A percentile compares a stretch with the other conserved stretches of the same genome.
Evolutionary conservation across 2,113 vertebrate genomes (phyloP).

Genomic region (Leptosomus discolor): DNA sequence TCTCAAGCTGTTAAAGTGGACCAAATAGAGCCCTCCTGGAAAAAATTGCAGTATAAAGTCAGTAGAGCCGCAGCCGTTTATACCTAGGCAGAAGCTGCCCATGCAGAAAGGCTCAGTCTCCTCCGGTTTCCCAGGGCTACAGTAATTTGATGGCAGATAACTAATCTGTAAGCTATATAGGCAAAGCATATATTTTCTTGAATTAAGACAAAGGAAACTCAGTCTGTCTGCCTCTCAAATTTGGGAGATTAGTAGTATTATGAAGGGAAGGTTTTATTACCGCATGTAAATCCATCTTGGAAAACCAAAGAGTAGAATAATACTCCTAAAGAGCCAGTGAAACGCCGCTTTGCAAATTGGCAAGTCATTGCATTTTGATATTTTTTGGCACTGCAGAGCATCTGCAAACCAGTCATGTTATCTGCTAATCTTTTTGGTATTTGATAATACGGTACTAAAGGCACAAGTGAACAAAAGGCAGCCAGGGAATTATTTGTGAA

Average conservation of each 20-base stretch:
- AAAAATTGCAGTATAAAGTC: not conserved
- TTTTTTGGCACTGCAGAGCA: conserved; percentile 1
- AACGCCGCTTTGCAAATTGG: not conserved
- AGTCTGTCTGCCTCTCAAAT: not conserved
- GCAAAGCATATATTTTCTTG: not conserved
- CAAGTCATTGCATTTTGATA: not conserved
- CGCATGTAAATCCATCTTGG: not conserved
- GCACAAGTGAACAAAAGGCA: conserved; percentile 53
- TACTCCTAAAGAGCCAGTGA: not conserved
- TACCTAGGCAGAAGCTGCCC: not conserved
- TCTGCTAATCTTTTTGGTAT: conserved; percentile 9
- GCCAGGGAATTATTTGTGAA: conserved; percentile 63
- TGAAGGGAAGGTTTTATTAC: not conserved
- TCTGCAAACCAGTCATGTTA: not conserved
- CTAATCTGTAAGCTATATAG: not conserved
- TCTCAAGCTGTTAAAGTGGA: not conserved
- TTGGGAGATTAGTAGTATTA: not conserved
- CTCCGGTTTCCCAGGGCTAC: not conserved
- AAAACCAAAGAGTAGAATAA: not conserved
- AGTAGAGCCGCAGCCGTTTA: not conserved
- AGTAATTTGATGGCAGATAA: not conserved
- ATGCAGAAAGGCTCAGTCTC: not conserved
- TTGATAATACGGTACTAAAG: not conserved
- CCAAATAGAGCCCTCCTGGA: not conserved
- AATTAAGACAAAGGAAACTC: conserved; percentile 6